Evolutionary conservation across 2,888 invertebrate genomes (phyloP), one percentile per base, ranked within the genome.

Genomic region (Cephonodes hylas): DNA sequence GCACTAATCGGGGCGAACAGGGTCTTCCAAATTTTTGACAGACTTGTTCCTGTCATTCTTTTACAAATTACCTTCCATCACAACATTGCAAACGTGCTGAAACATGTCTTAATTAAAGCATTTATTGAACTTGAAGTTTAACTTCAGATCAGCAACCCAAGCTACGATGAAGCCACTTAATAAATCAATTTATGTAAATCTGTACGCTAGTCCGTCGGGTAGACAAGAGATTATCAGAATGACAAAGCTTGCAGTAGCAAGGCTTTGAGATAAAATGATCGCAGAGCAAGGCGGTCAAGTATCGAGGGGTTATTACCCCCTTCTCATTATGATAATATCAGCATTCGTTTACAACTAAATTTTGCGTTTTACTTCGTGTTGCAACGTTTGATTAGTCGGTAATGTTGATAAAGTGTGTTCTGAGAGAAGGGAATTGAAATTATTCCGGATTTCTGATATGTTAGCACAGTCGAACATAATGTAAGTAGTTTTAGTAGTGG

Each of bases 271-370:
- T 53, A 53, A 53, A 53, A 53, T 18, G 31, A 31, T 27, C 53
- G 45, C 22, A 20, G n/a, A 18, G 53, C 13, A 53, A 45, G 45
- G 45, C 45, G 45, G 13, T 20, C 45, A 22, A 3, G 45, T 31
- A 53, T 31, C 31, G 27, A 31, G 25, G 27, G 53, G 31, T 53
- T 53, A 31, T 18, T 53, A 20, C 18, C 53, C 48, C 18, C 8
- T 53, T 1, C 46, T 53, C 18, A 31, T 53, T 53, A 53, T 53
- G 53, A 53, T 53, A 53, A 53, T 45, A 45, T 53, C 31, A 18
- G 31, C 53, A 53, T 53, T 53, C 31, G 53, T 53, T 53, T 31
- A 53, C 53, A 53, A 31, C 31, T 53, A 53, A 31, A 53, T 53
- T 53, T 53, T 31, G 31, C 53, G 53, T 53, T 53, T 45, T 53